Base-by-base conservation (phyloP, 2,113 vertebrate species). In the Apodemus speciosus region DNA sequence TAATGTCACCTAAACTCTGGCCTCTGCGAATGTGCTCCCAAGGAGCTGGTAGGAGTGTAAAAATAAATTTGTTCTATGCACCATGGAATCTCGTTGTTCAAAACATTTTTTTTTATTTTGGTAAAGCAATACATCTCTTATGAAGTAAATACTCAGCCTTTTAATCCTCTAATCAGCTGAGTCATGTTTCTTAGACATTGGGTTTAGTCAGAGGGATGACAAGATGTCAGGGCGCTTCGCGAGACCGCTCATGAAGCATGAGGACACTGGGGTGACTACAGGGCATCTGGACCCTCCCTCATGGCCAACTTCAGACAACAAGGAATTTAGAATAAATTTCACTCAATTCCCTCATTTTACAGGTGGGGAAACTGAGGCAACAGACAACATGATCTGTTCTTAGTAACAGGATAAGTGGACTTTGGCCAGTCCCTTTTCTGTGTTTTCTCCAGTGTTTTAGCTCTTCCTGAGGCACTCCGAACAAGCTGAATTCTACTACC, bases 341-440 rank as follows among this genome's bases (percentile, higher is more conserved):
- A 87, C 86, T 0, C 0, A 0, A 62, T 60, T 32, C 77, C 21
- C 72, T 93, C 35, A 75, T 89, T 95, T 92, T 0, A 85, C 60
- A 75, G 89, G 81, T 58, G 49, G 30, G 46, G 64, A 97, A 97
- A 92, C 35, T 35, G 83, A 96, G n/a, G 13, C 6, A 85, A 60
- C 53, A 96, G 58, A 92, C 30, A 80, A 77, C 6, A 69, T 1
- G 13, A 64, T 32, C 83, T 77, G 53, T 23, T 38, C 46, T 90
- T 53, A 60, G 6, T 51, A 64, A 80, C 4, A 79, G 46, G 62
- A 38, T 51, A n/a, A 92, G 64, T 88, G 53, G 88, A 14, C 43
- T 18, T 38, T 64, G 88, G 46, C 15, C 1, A 81, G 58, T 46
- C 77, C n/a, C 46, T 93, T 76, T 56, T 53, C 75, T 68, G 21